Evolutionary conservation across 1,140 invertebrate species (phyloP), one percentile per base, ranked within the genome.

Genomic region (Hylaeus anthracinus): DNA sequence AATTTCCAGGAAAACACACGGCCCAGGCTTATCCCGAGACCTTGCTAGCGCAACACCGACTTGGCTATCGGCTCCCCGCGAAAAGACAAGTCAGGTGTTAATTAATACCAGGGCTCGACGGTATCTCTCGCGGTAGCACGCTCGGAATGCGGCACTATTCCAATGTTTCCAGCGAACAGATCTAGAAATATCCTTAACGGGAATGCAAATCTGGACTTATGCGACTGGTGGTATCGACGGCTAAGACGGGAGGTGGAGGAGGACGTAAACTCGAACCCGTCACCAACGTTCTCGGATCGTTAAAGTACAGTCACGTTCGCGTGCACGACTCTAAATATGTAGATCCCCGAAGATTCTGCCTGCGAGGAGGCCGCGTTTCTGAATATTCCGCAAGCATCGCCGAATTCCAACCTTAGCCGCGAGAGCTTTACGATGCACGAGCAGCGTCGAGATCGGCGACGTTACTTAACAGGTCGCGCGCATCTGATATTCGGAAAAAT

Each of bases 101-200:
- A 85, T 85, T 70, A 76, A 85, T 69, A 85, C 45, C 8, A 48
- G 26, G 39, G 14, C 26, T 26, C 43, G 41, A 1, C 51, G 51
- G 10, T 15, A 81, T 67, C 61, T 15, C 9, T 55, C 60, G 58
- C n/a, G 10, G 12, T 12, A 72, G 77, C 83, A 77, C 48, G 83
- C 55, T 56, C 45, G 83, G 84, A 85, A 86, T 81, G 84, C 84
- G 83, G 84, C 82, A 85, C 84, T 76, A n/a, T 76, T 85, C 67
- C 76, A 73, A 66, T 15, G 77, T 76, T 53, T n/a, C 67, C 26
- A 14, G 43, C 63, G 51, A 85, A 85, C 83, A 85, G 83, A 86
- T 86, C 83, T 86, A 84, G 83, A 86, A 85, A 81, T 86, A 86
- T 86, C 83, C 69, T 81, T 85, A 86, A 81, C 83, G 84, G 84